Evolutionary conservation across 2,113 vertebrate genomes (phyloP), one percentile per base, ranked within the genome.

Genomic region (Catharus bicknelli): DNA sequence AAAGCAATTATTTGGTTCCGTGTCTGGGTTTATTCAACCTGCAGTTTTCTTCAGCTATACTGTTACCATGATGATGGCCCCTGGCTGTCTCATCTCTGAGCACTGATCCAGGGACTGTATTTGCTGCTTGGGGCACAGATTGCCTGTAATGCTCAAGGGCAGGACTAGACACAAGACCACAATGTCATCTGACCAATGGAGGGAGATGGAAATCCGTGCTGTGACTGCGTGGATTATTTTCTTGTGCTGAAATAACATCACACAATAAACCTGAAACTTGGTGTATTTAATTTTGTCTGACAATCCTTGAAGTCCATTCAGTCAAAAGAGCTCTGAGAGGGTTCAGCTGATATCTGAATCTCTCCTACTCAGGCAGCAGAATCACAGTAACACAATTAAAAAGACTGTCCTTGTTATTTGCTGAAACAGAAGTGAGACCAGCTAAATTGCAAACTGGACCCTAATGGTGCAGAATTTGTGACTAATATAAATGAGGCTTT

Each of bases 181-280:
- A 6, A 10, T 32, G 10, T 13, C 1, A 3, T 58, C 48, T 1
- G 0, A 53, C 58, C 0, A 0, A 29, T 27, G 43, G 6, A 57
- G 23, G 27, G 61, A 57, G 32, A 27, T 26, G 27, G 43, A 87
- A 90, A 89, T 58, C 20, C 9, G 13, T 0, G 0, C 25, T 1
- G 0, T 42, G 36, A 21, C 18, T 42, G 5, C 2, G 3, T 20
- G 36, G 59, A 45, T 87, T 73, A 58, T 58, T 72, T 83, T 70
- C 45, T 74, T 59, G 19, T 53, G 48, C 25, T 48, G 58, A 62
- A 92, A 66, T 15, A 57, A 34, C 11, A 48, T 13, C 27, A 17
- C 23, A 30, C 53, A 45, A 51, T 22, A 51, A 83, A 79, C 40
- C 30, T 78, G 45, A 59, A 87, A 18, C 25, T 68, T 68, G 22